Conservation (phyloP, 2,113 vertebrate species). For the Accipiter cooperii region DNA sequence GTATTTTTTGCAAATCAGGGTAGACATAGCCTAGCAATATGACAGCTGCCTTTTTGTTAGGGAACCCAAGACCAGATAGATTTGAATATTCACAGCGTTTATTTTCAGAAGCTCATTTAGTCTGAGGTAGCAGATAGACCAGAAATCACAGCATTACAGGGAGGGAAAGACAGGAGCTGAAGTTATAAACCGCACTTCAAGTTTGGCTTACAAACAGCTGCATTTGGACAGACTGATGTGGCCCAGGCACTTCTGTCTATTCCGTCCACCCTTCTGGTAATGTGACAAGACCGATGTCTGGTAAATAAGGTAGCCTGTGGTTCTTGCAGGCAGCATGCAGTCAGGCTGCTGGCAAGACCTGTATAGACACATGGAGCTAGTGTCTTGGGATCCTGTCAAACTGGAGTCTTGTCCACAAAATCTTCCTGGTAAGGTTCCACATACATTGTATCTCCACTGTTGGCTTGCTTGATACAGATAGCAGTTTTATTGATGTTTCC, state of each 20-base stretch:
- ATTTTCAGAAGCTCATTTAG: neutral
- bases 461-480: neutral
- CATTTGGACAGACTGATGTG: neutral
- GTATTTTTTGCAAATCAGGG: neutral
- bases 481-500: neutral
- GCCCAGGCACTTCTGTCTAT: neutral
- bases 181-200: neutral
- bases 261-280: neutral
- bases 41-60: neutral
- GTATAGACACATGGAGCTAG: fast-evolving
- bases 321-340: neutral
- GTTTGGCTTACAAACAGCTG: neutral
- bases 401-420: neutral
- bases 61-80: neutral
- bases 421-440: neutral
- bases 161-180: neutral
- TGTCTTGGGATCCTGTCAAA: neutral
- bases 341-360: neutral
- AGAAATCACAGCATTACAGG: neutral
- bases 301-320: too few species aligned
- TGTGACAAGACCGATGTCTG: fast-evolving
- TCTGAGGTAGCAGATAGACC: neutral
- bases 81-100: neutral
- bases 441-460: neutral
- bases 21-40: neutral